phyloP scores from a whole-genome alignment of 2,113 vertebrate species.

The Xyrauchen texanus region DNA sequence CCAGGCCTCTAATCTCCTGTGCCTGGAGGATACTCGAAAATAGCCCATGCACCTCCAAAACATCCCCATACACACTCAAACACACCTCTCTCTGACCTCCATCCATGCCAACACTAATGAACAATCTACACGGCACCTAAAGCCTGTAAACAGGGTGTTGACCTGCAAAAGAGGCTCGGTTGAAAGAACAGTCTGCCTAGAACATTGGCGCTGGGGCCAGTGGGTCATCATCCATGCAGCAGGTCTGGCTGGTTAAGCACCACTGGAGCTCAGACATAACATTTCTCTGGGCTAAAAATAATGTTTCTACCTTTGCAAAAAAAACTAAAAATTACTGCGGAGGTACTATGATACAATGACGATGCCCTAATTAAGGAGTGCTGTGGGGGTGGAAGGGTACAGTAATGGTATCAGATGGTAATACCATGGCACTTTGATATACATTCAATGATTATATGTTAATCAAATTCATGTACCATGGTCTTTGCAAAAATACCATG shows the following conservation, averaged over 20 bases:
- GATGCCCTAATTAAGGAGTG: too few species aligned
- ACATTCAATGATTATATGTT: too few species aligned
- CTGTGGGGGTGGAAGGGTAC: too few species aligned
- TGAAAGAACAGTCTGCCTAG: conserved; percentile 1
- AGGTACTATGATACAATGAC: too few species aligned
- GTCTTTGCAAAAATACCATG: too few species aligned
- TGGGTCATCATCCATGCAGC: conserved; percentile 26
- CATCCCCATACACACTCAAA: conserved; percentile 8
- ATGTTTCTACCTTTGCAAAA: too few species aligned
- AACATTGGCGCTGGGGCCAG: conserved; percentile 28
- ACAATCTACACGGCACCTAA: conserved; percentile 52
- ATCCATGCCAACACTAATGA: conserved; percentile 55
- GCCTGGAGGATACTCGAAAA: conserved; percentile 8
- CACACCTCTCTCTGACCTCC: conserved; percentile 24
- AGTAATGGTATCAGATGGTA: too few species aligned
- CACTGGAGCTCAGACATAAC: conserved; percentile 36
- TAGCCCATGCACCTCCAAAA: conserved; percentile 24
- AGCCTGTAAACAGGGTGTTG: conserved; percentile 63
- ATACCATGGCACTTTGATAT: too few species aligned
- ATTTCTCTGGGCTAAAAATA: too few species aligned
- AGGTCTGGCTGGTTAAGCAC: conserved; percentile 48
- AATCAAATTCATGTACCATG: too few species aligned
- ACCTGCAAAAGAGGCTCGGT: conserved; percentile 34
- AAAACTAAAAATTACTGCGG: too few species aligned
- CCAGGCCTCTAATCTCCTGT: not conserved